Conservation (phyloP, 2,797 vertebrate genomes). For the Eptatretus atami region DNA sequence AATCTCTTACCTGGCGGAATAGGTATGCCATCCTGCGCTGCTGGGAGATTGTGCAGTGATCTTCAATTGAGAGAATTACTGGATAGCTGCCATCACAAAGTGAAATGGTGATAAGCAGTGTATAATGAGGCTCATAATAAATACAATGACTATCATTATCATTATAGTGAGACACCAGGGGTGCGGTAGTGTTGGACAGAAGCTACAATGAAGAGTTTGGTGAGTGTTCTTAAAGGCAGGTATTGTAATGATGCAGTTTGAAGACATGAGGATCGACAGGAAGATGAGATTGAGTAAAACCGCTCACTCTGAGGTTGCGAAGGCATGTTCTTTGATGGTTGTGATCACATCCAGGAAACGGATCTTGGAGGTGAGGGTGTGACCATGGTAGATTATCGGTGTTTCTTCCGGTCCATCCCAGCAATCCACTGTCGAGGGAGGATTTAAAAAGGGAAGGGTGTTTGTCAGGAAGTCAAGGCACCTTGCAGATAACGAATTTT, state of each 20-base stretch:
- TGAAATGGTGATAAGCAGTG: too few relatives aligned
- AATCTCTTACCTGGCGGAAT: slow-evolving; percentile 23
- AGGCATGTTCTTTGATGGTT: slow-evolving; percentile 62
- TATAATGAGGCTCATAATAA: too few relatives aligned
- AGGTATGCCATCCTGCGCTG: slow-evolving; percentile 62
- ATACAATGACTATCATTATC: too few relatives aligned
- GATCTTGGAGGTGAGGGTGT: slow-evolving; percentile 63
- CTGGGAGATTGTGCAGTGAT: slow-evolving; percentile 59
- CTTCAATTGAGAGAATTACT: slow-evolving; percentile 56
- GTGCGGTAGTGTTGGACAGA: too few relatives aligned
- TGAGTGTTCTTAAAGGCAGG: too few relatives aligned
- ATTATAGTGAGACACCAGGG: too few relatives aligned
- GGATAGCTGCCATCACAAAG: slow-evolving; percentile 24
- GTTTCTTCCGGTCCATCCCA: slow-evolving; percentile 64
- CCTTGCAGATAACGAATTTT: not conserved
- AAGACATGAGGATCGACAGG: too few relatives aligned
- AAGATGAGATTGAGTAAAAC: too few relatives aligned
- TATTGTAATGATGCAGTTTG: too few relatives aligned
- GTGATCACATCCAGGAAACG: slow-evolving; percentile 53
- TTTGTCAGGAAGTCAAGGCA: not conserved
- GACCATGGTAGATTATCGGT: slow-evolving; percentile 57
- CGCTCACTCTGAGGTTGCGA: slow-evolving; percentile 41
- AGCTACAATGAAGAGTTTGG: too few relatives aligned
- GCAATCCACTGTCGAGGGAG: slow-evolving; percentile 31
- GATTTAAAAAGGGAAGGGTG: not conserved